These are phyloP conservation scores for Morinoia aosen DNA, from an alignment of 2,888 invertebrate species.

Conservation along the genomic window DNA sequence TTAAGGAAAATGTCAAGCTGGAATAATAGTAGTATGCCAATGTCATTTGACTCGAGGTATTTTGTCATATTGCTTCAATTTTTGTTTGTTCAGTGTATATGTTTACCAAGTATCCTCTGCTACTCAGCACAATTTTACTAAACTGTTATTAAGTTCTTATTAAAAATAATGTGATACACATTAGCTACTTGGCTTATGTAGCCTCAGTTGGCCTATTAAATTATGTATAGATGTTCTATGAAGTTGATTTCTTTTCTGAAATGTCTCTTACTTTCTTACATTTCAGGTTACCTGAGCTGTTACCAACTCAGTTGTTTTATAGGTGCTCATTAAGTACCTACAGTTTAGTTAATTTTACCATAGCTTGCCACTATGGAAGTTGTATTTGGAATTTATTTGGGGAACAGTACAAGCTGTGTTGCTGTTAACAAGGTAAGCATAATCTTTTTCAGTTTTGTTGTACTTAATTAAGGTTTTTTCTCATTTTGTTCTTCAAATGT, in stretches of 20 bases:
- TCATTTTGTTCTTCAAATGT: neutral
- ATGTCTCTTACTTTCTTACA: neutral
- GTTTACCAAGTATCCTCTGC: too few relatives aligned
- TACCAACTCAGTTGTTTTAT: neutral
- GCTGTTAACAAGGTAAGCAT: constrained; percentile 59
- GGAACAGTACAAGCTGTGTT: constrained; percentile 61
- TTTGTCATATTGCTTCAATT: too few relatives aligned
- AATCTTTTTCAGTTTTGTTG: neutral
- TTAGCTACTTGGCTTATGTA: neutral
- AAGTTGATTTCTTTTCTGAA: neutral
- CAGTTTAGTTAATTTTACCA: neutral
- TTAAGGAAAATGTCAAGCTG: too few relatives aligned
- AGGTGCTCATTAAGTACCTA: too few relatives aligned
- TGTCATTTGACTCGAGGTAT: too few relatives aligned
- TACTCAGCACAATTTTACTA: too few relatives aligned
- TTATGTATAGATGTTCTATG: neutral
- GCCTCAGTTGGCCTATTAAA: neutral
- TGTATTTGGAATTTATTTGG: constrained; percentile 61
- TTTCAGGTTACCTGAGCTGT: neutral
- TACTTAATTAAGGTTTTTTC: neutral
- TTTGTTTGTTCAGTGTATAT: too few relatives aligned
- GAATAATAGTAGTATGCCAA: too few relatives aligned
- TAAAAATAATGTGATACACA: neutral
- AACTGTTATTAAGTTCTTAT: too few relatives aligned
- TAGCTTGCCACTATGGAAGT: constrained; percentile 55